A percentile compares a stretch with the other conserved stretches of the same genome.
Conservation (phyloP, 2,113 vertebrate species). For the Collichthys lucidus region DNA sequence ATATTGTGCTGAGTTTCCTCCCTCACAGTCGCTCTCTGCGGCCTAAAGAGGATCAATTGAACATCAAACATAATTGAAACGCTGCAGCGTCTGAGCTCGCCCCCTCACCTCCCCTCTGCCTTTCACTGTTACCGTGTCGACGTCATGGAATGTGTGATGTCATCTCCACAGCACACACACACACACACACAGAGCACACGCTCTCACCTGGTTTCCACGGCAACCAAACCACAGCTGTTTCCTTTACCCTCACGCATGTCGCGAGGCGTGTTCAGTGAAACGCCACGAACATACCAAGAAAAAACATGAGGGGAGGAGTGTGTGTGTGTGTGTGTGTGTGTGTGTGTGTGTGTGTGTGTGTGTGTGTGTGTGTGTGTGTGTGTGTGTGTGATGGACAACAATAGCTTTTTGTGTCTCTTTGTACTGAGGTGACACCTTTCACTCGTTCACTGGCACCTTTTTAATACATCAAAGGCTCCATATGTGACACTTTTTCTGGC, state of each 20-base stretch:
- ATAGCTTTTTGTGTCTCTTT: constrained; percentile 21
- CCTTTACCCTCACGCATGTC: constrained; percentile 64
- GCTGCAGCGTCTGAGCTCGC: constrained; percentile 18
- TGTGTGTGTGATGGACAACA: constrained; percentile 58
- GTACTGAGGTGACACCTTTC: constrained; percentile 15
- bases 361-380: not conserved
- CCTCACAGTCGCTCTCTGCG: not conserved
- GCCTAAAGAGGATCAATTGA: constrained; percentile 34
- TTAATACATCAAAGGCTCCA: constrained; percentile 46
- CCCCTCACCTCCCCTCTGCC: constrained; percentile 42
- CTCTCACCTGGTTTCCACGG: constrained; percentile 83
- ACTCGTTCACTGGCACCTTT: constrained; percentile 26
- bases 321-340: too few relatives aligned
- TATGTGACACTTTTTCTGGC: constrained; percentile 32
- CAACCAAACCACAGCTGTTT: constrained; percentile 83
- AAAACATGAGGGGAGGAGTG: constrained; percentile 45
- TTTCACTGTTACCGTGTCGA: constrained; percentile 57
- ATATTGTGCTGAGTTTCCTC: not conserved
- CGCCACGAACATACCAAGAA: constrained; percentile 63
- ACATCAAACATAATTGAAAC: constrained; percentile 9
- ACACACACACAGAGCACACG: constrained; percentile 28
- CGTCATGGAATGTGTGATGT: constrained; percentile 85
- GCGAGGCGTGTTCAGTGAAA: constrained; percentile 65
- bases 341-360: too few relatives aligned
- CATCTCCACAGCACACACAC: constrained; percentile 67